phyloP scores from a whole-genome alignment of 2,888 invertebrate genomes.

The Drosophila rellima region DNA sequence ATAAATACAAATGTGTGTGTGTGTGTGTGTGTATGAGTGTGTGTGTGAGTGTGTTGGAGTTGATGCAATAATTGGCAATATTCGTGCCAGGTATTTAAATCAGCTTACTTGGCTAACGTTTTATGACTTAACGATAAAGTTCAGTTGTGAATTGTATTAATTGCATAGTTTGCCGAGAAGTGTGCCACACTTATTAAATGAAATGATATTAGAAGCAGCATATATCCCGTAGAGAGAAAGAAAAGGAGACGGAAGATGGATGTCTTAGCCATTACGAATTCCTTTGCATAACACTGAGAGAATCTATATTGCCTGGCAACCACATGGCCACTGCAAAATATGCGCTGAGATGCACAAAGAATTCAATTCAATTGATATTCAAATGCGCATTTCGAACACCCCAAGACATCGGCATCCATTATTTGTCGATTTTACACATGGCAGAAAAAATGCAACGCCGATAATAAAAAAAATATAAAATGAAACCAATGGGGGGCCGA shows the following conservation, averaged over 20 bases:
- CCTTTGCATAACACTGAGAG: slow-evolving; percentile 68
- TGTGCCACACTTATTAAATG: slow-evolving; percentile 36
- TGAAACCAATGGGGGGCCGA: slow-evolving; percentile 16
- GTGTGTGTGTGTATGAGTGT: not conserved
- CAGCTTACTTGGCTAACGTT: slow-evolving; percentile 37
- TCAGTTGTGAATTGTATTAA: slow-evolving; percentile 34
- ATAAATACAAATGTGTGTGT: slow-evolving; percentile 13
- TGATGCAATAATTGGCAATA: slow-evolving; percentile 59
- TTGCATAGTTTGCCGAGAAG: slow-evolving; percentile 33
- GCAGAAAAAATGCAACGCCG: slow-evolving; percentile 34
- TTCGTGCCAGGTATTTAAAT: slow-evolving; percentile 49
- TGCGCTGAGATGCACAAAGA: slow-evolving; percentile 73
- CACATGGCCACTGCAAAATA: slow-evolving; percentile 60
- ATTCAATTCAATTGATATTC: slow-evolving; percentile 82
- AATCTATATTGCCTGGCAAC: slow-evolving; percentile 74
- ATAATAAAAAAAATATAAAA: slow-evolving; percentile 15
- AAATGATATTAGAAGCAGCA: not conserved
- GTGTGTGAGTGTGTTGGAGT: slow-evolving; percentile 15
- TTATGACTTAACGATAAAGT: slow-evolving; percentile 14
- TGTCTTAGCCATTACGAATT: slow-evolving; percentile 64
- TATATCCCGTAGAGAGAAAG: not conserved
- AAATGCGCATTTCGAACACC: slow-evolving; percentile 73
- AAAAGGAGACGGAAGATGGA: too few species aligned
- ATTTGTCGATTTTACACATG: slow-evolving; percentile 79
- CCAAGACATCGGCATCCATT: slow-evolving; percentile 67